Evolutionary conservation across 1,140 invertebrate genomes (phyloP), one percentile per base, ranked within the genome.

Genomic region (Apolygus lucorum): DNA sequence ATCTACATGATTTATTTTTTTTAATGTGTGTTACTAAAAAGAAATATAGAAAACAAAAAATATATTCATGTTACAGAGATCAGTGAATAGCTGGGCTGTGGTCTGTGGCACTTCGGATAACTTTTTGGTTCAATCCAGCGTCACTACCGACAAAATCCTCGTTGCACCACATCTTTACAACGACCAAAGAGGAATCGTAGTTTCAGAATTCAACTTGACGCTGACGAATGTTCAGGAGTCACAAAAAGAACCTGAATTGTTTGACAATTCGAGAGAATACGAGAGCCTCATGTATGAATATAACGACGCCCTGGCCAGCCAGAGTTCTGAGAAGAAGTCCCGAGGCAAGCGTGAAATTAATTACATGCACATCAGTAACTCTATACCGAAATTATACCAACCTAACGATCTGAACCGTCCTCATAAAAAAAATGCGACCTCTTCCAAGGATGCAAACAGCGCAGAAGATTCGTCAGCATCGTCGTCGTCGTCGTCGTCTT

Each of bases 101-200:
- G 76, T 85, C 34, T 79, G 81, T 13, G 82, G 84, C 65, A 80
- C 78, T 28, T 78, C 84, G 17, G 78, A 83, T 28, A 76, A 74
- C 17, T 82, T 82, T 71, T 83, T 83, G 8, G 84, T 89, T 68
- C 86, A 88, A 76, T 85, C 85, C 24, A 78, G 84, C 2, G 81
- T 84, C 63, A 85, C 83, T 22, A 82, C 79, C 1, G 84, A 82
- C 74, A 81, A 82, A 65, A 81, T 88, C 52, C 70, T 82, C 21
- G 74, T 85, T 1, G 82, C 79, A 65, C 84, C 86, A 22, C 78
- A 77, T 52, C 62, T 85, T 1, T 77, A 76, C 69, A 76, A 77
- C 52, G 72, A 79, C 1, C 78, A 85, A 67, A 80, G 84, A 65
- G 85, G 84, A 52, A 81, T 84, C 73, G 83, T 88, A 17, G 75